Conservation (phyloP, 2,888 invertebrate species). For the Metacarcinus magister region DNA sequence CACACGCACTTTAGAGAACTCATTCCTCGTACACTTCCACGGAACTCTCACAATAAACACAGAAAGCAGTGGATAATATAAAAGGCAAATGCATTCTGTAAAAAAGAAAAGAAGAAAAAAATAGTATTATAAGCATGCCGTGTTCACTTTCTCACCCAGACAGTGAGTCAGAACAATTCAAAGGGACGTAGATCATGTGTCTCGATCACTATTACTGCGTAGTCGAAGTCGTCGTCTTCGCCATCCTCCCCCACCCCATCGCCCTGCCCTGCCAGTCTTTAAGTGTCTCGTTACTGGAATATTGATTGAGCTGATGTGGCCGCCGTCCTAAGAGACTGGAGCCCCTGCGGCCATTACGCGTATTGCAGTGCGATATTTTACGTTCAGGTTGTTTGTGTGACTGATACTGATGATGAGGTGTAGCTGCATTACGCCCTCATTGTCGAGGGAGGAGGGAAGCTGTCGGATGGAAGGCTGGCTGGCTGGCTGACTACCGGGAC, state of each 20-base stretch:
- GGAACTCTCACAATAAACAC: background rate
- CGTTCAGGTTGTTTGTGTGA: constrained; percentile 10
- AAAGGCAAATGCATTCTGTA: background rate
- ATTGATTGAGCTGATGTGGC: constrained; percentile 42
- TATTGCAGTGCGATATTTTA: constrained; percentile 34
- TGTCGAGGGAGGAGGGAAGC: background rate
- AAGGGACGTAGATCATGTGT: background rate
- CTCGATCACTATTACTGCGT: background rate
- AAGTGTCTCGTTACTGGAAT: constrained; percentile 49
- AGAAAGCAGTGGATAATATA: background rate
- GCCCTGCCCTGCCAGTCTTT: background rate
- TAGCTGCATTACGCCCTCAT: background rate
- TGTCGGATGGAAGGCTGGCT: background rate
- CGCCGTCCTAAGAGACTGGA: background rate
- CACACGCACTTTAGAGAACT: background rate
- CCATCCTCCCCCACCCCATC: background rate
- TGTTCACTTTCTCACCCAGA: background rate
- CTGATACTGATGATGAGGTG: constrained; percentile 22
- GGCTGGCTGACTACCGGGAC: background rate
- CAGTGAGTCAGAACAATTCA: background rate
- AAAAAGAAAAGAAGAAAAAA: background rate
- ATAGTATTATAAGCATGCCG: background rate
- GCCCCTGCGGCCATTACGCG: constrained; percentile 8
- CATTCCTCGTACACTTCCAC: background rate
- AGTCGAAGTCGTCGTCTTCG: background rate